A percentile compares a stretch with the other conserved stretches of the same genome.
Conservation (phyloP, 2,888 invertebrate species). For the Apamea sordens region DNA sequence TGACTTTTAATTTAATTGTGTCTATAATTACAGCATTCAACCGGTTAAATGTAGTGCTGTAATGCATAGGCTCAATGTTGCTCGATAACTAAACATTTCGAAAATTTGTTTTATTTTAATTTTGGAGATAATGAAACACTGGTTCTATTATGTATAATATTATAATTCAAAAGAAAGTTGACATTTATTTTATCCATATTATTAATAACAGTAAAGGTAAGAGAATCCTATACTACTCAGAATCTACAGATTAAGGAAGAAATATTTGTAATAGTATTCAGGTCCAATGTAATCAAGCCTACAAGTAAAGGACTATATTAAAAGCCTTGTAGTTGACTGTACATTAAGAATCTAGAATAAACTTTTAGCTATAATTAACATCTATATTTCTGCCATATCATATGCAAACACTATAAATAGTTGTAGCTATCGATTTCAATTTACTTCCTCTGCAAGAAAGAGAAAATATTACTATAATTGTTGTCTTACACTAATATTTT, state of each 20-base stretch:
- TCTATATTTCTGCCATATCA: conserved; percentile 48
- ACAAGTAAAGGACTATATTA: conserved; percentile 28
- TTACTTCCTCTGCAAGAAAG: conserved; percentile 57
- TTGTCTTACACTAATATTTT: conserved; percentile 54
- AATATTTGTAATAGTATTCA: conserved; percentile 22
- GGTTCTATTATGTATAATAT: conserved; percentile 41
- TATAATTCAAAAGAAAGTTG: conserved; percentile 52
- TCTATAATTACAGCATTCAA: no score
- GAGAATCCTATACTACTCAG: conserved; percentile 41
- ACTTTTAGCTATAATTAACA: conserved; percentile 34
- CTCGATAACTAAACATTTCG: neutral
- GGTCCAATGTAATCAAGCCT: conserved; percentile 11
- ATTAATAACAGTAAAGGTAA: conserved; percentile 34
- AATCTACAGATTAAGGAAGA: conserved; percentile 38
- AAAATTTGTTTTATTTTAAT: neutral
- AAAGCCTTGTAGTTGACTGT: conserved; percentile 16
- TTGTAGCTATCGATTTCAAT: conserved; percentile 55
- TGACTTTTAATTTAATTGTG: no score
- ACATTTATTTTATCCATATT: conserved; percentile 50
- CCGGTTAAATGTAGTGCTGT: neutral
- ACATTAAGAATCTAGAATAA: conserved; percentile 41
- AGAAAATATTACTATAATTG: conserved; percentile 46
- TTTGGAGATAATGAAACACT: conserved; percentile 23
- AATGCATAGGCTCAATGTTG: neutral
- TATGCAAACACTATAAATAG: conserved; percentile 49